phyloP scores from a whole-genome alignment of 2,888 invertebrate species.

The Octonoba sinensis region DNA sequence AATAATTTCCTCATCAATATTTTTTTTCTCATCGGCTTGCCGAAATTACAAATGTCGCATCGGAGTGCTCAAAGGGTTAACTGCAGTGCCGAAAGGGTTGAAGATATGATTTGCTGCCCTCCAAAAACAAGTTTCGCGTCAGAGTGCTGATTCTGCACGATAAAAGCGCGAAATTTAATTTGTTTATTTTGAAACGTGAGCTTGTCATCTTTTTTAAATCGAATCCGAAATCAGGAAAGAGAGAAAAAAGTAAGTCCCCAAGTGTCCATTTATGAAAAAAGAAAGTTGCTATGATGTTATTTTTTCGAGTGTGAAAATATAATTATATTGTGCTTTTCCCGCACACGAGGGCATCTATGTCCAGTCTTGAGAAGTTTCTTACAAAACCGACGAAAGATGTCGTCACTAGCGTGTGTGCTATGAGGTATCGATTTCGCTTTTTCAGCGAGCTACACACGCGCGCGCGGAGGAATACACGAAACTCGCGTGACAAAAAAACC shows the following conservation, averaged over 20 bases:
- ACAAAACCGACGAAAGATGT: conserved; percentile 51
- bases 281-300: too few relatives aligned
- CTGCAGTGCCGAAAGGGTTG: conserved; percentile 45
- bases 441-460: conserved; percentile 41
- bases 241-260: not conserved
- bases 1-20: too few relatives aligned
- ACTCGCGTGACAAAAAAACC: conserved; percentile 51
- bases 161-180: conserved; percentile 49
- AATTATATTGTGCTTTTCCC: not conserved
- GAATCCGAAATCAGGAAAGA: too few relatives aligned
- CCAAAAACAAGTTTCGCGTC: conserved; percentile 30
- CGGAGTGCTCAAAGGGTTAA: too few relatives aligned
- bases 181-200: not conserved
- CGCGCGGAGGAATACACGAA: conserved; percentile 56
- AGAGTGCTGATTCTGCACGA: not conserved
- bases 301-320: not conserved
- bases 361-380: conserved; percentile 31
- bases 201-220: not conserved
- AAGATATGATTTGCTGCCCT: conserved; percentile 9
- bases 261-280: too few relatives aligned
- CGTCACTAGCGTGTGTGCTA: conserved; percentile 51
- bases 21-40: too few relatives aligned
- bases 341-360: too few relatives aligned
- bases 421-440: conserved; percentile 58
- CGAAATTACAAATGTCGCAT: too few relatives aligned